A percentile compares a stretch with the other conserved stretches of the same genome.
Evolutionary conservation across 2,113 vertebrate genomes (phyloP).

Genomic region (Proteles cristata): DNA sequence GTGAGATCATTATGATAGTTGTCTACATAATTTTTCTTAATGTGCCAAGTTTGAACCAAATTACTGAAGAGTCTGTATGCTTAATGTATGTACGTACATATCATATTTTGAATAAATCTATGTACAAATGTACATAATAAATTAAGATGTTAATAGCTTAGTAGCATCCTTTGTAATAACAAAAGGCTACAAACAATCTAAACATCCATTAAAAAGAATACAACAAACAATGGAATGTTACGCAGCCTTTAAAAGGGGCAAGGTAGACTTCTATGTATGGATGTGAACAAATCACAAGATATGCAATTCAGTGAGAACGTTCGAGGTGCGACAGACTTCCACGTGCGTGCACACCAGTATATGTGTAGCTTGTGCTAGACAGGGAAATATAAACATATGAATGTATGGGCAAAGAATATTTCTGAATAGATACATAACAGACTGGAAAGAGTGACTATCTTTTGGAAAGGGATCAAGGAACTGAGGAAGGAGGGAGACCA

Average conservation of each 20-base stretch:
- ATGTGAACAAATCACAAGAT: slow-evolving; percentile 7
- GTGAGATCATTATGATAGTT: not conserved
- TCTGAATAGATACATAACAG: not conserved
- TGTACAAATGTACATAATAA: not conserved
- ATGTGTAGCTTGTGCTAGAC: not conserved
- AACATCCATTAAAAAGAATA: not conserved
- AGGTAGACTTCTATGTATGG: not conserved
- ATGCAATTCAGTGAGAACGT: not conserved
- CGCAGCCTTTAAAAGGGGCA: not conserved
- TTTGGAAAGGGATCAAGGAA: not conserved
- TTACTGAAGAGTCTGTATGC: not conserved
- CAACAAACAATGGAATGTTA: not conserved
- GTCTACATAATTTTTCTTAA: not conserved
- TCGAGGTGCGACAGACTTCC: not conserved
- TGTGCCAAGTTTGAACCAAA: not conserved
- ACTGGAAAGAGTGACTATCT: not conserved
- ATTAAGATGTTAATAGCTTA: not conserved
- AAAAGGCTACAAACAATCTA: not conserved
- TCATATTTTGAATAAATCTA: not conserved
- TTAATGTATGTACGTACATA: not conserved
- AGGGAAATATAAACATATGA: slow-evolving; percentile 1
- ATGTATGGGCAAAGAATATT: not conserved
- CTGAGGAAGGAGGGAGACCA: not conserved
- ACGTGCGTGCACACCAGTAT: not conserved
- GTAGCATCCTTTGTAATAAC: not conserved